Percentiles rank a stretch among this genome's conserved stretches.
Conservation (phyloP, 1,140 invertebrate genomes). For the Cepaea nemoralis region DNA sequence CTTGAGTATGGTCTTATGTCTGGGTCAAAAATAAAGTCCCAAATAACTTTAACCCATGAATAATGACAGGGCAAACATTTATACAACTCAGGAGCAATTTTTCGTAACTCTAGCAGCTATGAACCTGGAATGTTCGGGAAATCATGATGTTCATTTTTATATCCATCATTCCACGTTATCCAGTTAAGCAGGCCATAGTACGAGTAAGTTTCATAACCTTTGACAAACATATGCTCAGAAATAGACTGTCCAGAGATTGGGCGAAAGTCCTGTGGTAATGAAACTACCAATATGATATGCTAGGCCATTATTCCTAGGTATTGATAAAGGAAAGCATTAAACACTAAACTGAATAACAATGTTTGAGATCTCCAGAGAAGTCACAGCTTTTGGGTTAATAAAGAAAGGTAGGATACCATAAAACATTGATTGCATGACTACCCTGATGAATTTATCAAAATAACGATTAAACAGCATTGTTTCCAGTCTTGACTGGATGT, state of each 20-base stretch:
- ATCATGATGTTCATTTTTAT: conserved; percentile 83
- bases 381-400: conserved; percentile 89
- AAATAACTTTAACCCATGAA: conserved; percentile 93
- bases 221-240: conserved; percentile 98
- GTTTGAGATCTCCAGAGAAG: conserved; percentile 87
- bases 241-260: conserved; percentile 99
- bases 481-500: conserved; percentile 93
- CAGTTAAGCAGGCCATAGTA: conserved; percentile 97
- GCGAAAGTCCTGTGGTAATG: conserved; percentile 95
- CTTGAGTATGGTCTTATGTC: conserved; percentile 95
- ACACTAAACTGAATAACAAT: conserved; percentile 87
- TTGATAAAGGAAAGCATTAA: conserved; percentile 85
- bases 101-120: conserved; percentile 88
- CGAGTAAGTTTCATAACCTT: conserved; percentile 98
- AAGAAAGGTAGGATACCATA: conserved; percentile 93
- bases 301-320: conserved; percentile 84
- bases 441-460: conserved; percentile 93
- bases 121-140: conserved; percentile 96
- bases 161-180: conserved; percentile 97
- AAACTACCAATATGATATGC: conserved; percentile 91
- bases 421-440: conserved; percentile 96
- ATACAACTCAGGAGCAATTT: conserved; percentile 96
- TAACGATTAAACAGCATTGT: conserved; percentile 93
- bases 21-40: conserved; percentile 96
- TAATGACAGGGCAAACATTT: conserved; percentile 92